Base-by-base conservation (phyloP, 1,140 invertebrate species). In the Euwallacea fornicatus region DNA sequence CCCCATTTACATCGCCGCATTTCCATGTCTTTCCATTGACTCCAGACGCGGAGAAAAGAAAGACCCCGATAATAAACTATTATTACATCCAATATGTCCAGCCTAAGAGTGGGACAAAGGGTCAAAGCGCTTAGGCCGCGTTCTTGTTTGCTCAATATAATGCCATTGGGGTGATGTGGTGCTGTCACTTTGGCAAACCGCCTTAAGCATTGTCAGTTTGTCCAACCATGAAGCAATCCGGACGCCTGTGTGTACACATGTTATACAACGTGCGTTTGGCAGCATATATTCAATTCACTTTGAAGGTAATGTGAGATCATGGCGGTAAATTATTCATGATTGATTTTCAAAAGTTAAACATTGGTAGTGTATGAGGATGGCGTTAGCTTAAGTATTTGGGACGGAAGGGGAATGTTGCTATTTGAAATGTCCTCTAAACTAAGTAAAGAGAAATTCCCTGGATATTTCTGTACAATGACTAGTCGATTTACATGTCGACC, bases 211-310 rank as follows among this genome's bases (percentile, higher is more conserved):
- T 44, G 69, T 74, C 72, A 74, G 70, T 71, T 75, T 74, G 61
- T 41, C 71, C 69, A 75, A 72, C 60, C 69, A 75, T 73, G 64
- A 67, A 46, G 58, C 63, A 73, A 75, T 73, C 70, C 69, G 53
- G 54, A 44, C 47, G 62, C 55, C 10, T 42, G 62, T 70, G 62
- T 76, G 67, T 76, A 76, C 66, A 76, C 71, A 73, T 62, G 72
- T 73, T 74, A 74, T 76, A 76, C 75, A 73, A 73, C 71, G 69
- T 75, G 75, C 72, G 75, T 76, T 70, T 66, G 60, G 66, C 63
- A 68, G 71, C 15, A 71, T 66, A 73, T 64, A 76, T 76, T 76
- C 75, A 76, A 76, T 74, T 67, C 70, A 72, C 73, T 74, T 63
- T 63, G 72, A 76, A 33, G 74, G 72, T 72, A 72, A 76, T 74